Percentiles rank a stretch among this genome's conserved stretches.
These are phyloP conservation scores for Tachina fera DNA, from an alignment of 2,888 invertebrate species.

Conservation along the genomic window DNA sequence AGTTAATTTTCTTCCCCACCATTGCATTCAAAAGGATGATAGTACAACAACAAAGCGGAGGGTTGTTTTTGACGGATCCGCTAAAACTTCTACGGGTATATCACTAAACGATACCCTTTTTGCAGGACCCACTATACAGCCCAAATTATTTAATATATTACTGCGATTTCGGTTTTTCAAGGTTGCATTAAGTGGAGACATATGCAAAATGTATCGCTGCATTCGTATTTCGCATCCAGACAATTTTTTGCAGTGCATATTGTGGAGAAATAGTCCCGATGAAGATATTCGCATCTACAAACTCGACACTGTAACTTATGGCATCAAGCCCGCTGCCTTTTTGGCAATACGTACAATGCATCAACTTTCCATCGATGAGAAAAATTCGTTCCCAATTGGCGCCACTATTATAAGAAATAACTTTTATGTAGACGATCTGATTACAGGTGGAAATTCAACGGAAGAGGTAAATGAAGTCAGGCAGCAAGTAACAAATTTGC, in stretches of 20 bases:
- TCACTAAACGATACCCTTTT: conserved; percentile 42
- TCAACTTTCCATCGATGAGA: too few relatives aligned
- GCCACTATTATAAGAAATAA: conserved; percentile 47
- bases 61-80: conserved; percentile 33
- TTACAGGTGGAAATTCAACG: conserved; percentile 48
- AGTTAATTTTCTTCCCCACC: conserved; percentile 47
- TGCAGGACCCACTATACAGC: conserved; percentile 55
- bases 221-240: conserved; percentile 64
- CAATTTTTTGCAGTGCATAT: conserved; percentile 61
- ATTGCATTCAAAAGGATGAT: conserved; percentile 24
- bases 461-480: conserved; percentile 36
- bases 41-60: conserved; percentile 33
- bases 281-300: too few relatives aligned
- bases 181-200: conserved; percentile 46
- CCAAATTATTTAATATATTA: conserved; percentile 56
- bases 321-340: too few relatives aligned
- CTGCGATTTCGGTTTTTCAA: conserved; percentile 59
- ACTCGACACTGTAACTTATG: too few relatives aligned
- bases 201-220: conserved; percentile 68
- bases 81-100: conserved; percentile 31
- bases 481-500: conserved; percentile 45
- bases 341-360: too few relatives aligned
- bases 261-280: conserved; percentile 54
- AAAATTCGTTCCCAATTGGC: too few relatives aligned
- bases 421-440: conserved; percentile 74